phyloP scores from a whole-genome alignment of 2,888 invertebrate genomes.

The Sarcophaga subvicina region DNA sequence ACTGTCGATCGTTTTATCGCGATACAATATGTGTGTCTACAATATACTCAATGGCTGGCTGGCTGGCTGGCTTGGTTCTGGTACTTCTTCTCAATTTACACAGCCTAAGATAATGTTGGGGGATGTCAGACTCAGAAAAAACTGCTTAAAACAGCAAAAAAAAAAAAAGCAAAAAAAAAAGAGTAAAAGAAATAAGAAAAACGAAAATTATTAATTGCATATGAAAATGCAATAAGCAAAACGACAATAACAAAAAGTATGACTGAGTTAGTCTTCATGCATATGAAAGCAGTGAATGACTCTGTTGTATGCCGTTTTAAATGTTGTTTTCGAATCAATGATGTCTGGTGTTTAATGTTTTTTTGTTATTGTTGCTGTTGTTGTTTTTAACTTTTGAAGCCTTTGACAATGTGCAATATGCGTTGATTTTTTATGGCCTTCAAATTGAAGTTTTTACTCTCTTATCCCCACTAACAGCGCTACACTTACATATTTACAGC shows the following conservation, averaged over 20 bases:
- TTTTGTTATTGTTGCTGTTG: conserved; percentile 41
- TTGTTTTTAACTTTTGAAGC: conserved; percentile 68
- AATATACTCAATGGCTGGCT: conserved; percentile 4
- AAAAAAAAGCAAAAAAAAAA: neutral
- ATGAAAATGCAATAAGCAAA: conserved; percentile 71
- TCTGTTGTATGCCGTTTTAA: conserved; percentile 29
- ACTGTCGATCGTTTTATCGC: conserved; percentile 61
- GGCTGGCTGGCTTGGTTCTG: neutral
- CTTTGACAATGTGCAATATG: conserved; percentile 80
- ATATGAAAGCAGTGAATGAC: conserved; percentile 23
- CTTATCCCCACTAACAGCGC: neutral
- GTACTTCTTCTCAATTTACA: neutral
- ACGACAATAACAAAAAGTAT: conserved; percentile 5
- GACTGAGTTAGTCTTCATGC: conserved; percentile 30
- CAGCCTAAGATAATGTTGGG: neutral
- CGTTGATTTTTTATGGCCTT: conserved; percentile 80
- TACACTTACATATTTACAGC: neutral
- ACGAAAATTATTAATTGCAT: conserved; percentile 71
- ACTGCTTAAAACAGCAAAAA: conserved; percentile 18
- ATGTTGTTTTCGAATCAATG: conserved; percentile 38
- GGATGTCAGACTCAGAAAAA: neutral
- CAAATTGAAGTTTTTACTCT: conserved; percentile 74
- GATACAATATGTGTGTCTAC: conserved; percentile 43
- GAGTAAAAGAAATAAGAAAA: conserved; percentile 19
- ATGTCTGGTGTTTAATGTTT: conserved; percentile 49